Evolutionary conservation across 2,113 vertebrate species (phyloP).

Genomic region (Indicator indicator): DNA sequence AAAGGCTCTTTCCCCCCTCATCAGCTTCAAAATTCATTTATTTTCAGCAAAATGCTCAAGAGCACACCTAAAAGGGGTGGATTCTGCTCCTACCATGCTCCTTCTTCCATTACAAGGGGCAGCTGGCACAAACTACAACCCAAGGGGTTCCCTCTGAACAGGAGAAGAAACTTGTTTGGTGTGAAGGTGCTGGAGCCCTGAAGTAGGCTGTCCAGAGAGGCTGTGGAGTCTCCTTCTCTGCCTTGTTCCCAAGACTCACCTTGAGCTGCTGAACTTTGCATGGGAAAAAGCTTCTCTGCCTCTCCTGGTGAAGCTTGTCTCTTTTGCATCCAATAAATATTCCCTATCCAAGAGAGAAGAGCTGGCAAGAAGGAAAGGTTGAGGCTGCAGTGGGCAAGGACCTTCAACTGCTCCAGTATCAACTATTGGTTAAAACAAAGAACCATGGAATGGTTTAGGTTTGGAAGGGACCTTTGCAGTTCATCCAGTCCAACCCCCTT

Average conservation of each 20-base stretch:
- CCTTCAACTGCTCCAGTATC: accelerated
- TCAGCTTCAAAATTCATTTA: not conserved
- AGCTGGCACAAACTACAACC: no score
- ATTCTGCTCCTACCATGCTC: accelerated
- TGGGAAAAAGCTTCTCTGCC: not conserved
- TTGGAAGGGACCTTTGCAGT: not conserved
- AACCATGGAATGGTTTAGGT: not conserved
- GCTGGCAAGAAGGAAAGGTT: not conserved
- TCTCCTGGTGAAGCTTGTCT: not conserved
- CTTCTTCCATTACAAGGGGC: not conserved
- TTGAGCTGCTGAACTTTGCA: not conserved
- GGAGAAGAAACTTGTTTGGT: no score
- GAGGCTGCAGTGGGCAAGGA: not conserved
- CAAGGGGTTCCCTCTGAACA: no score
- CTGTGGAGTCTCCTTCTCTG: not conserved
- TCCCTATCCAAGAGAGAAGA: not conserved
- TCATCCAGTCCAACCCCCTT: not conserved
- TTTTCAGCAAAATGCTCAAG: not conserved
- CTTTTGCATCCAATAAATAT: not conserved
- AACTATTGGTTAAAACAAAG: not conserved
- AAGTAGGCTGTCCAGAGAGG: no score
- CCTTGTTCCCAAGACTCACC: not conserved
- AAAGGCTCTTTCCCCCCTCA: not conserved
- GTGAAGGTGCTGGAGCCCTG: no score
- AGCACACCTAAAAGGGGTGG: accelerated